Evolutionary conservation across 2,888 invertebrate genomes (phyloP), one percentile per base, ranked within the genome.

Genomic region (Hirtodrosophila cameraria): DNA sequence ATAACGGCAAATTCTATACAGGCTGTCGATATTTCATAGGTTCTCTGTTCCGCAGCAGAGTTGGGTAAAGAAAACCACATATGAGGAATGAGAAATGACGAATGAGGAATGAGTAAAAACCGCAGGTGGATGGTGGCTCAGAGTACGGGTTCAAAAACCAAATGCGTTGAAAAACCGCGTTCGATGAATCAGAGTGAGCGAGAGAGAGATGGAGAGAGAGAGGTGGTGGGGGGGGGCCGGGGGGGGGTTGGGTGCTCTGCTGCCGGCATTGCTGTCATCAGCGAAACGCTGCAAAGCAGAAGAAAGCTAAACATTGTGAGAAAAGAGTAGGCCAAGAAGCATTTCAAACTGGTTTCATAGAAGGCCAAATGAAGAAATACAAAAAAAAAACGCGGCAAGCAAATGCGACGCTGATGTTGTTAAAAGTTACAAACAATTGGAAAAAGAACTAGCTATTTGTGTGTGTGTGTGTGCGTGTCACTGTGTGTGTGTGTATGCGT

Each of bases 261-360:
- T 55, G 61, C 74, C 78, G 85, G 78, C 67, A 45, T 66, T 67
- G 74, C 81, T 84, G 84, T 81, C 79, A 79, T 84, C 78, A 71
- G 82, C 79, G 82, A 78, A 81, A 57, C 58, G 61, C 71, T 55
- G 70, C 78, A 67, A 79, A 79, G 64, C 82, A 74, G 63, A 80
- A 84, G 79, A 80, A 80, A 80, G 79, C 79, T 80, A 78, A 80
- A 84, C 66, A 63, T 42, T 53, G 65, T 63, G 76, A 57, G 61
- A 63, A 64, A 69, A 85, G 69, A 65, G 70, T 61, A 65, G 65
- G 65, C 72, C 57, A 69, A 76, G 77, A 79, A 81, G 80, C 64
- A 62, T 79, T 72, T 70, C 64, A 81, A 84, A 84, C 79, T 81
- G 79, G 79, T 79, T 79, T 85, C 53, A 61, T 59, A 78, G 82